These are phyloP conservation scores for Sardina pilchardus DNA, from an alignment of 2,113 vertebrate genomes.

Conservation along the genomic window DNA sequence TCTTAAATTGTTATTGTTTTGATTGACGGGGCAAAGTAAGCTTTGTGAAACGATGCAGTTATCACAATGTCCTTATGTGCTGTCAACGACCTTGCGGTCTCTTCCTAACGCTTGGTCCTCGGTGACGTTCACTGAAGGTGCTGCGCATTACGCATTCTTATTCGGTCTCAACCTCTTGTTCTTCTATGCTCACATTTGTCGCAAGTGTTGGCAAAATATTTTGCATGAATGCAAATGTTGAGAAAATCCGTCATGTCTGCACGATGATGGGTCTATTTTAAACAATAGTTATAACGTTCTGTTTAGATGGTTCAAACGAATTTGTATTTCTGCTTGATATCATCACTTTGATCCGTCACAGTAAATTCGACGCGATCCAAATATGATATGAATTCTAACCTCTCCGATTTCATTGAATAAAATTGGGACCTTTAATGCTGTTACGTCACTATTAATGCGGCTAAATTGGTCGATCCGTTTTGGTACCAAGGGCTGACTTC, in stretches of 20 bases:
- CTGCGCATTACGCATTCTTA: slow-evolving; percentile 51
- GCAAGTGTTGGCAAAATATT: background rate
- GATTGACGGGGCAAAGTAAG: background rate
- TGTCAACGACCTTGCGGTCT: slow-evolving; percentile 48
- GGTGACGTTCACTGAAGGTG: slow-evolving; percentile 21
- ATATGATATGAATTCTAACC: slow-evolving; percentile 8
- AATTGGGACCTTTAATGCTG: slow-evolving; percentile 31
- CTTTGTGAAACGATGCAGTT: background rate
- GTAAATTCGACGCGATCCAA: background rate
- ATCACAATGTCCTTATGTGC: slow-evolving; percentile 6
- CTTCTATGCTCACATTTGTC: background rate
- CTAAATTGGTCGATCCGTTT: slow-evolving; percentile 15
- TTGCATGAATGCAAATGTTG: background rate
- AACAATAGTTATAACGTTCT: background rate
- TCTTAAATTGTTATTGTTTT: background rate
- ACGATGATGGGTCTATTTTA: background rate
- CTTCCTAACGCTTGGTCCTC: slow-evolving; percentile 43
- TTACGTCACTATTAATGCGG: slow-evolving; percentile 46
- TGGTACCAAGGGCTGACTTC: background rate
- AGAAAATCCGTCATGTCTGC: background rate
- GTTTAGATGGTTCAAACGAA: background rate
- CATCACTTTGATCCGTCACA: background rate
- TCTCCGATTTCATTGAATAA: background rate
- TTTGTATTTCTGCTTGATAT: background rate
- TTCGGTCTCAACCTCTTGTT: background rate